phyloP scores from a whole-genome alignment of 1,140 invertebrate species.

The Lysiphlebus fabarum region DNA sequence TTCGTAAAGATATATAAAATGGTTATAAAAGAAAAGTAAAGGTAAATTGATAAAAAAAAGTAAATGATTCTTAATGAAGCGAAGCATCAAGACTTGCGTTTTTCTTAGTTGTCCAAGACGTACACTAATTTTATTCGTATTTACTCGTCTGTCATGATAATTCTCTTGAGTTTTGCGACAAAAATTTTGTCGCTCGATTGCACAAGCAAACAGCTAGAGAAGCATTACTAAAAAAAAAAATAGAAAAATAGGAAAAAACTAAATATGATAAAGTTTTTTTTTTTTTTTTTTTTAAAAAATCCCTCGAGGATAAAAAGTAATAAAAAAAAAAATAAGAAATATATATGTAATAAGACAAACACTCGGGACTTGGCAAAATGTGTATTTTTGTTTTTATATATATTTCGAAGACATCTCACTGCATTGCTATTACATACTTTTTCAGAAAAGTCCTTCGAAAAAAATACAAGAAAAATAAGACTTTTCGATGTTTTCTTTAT shows the following conservation, averaged over 20 bases:
- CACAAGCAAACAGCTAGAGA: constrained; percentile 15
- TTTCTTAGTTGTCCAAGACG: constrained; percentile 20
- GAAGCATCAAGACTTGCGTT: constrained; percentile 5
- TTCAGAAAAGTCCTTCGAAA: not conserved
- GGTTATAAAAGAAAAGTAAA: not conserved
- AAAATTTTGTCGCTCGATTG: constrained; percentile 4
- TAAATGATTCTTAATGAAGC: constrained; percentile 22
- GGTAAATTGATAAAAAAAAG: no score
- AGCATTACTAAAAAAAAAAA: constrained; percentile 10
- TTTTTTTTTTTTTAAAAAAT: no score
- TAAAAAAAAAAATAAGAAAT: constrained; percentile 17
- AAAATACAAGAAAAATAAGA: constrained; percentile 18
- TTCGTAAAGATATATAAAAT: not conserved
- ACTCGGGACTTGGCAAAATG: constrained; percentile 4
- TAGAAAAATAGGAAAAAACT: constrained; percentile 11
- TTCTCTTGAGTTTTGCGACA: not conserved
- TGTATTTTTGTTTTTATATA: not conserved
- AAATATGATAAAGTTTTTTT: constrained; percentile 15
- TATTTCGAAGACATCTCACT: constrained; percentile 6
- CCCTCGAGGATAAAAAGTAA: no score
- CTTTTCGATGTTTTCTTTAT: constrained; percentile 26
- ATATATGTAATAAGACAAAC: constrained; percentile 11
- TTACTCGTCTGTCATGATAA: constrained; percentile 23
- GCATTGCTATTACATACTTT: no score
- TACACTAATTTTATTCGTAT: constrained; percentile 27